Conservation (phyloP, 2,113 vertebrate species). For the Struthidea cinerea region DNA sequence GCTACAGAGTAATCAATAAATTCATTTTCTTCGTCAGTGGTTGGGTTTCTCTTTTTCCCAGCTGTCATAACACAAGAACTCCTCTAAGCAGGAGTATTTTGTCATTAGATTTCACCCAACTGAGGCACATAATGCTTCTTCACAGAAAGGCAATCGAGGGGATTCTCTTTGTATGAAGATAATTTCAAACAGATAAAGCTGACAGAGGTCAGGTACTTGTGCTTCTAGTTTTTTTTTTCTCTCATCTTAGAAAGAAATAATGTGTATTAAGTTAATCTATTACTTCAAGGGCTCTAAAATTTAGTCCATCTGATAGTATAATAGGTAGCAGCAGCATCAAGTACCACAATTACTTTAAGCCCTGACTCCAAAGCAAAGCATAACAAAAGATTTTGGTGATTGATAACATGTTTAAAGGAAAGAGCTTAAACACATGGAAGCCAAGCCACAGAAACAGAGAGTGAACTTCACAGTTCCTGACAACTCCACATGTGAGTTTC, state of each 20-base stretch:
- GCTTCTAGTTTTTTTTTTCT: not conserved
- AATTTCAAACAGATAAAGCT: not conserved
- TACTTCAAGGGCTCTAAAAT: not conserved
- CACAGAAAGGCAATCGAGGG: not conserved
- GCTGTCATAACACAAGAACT: not conserved
- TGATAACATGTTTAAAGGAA: not conserved
- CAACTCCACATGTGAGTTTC: not conserved
- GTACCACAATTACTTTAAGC: not conserved
- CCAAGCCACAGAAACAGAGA: not conserved
- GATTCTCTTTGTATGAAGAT: not conserved
- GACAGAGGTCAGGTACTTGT: not conserved
- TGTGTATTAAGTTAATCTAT: not conserved
- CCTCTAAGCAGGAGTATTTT: not conserved
- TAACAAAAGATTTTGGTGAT: not conserved
- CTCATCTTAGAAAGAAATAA: not conserved
- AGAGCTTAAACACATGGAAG: not conserved
- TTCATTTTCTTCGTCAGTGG: not conserved
- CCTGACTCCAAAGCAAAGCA: not conserved
- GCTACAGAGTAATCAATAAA: conserved; percentile 6
- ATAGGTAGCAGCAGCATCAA: not conserved
- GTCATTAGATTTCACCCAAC: not conserved
- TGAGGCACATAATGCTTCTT: not conserved
- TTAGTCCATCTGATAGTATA: not conserved
- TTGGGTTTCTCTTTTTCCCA: not conserved
- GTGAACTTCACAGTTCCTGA: not conserved